Evolutionary conservation across 92 coral and sea anemone species (phyloP).

Genomic region (Siderastrea radians): DNA sequence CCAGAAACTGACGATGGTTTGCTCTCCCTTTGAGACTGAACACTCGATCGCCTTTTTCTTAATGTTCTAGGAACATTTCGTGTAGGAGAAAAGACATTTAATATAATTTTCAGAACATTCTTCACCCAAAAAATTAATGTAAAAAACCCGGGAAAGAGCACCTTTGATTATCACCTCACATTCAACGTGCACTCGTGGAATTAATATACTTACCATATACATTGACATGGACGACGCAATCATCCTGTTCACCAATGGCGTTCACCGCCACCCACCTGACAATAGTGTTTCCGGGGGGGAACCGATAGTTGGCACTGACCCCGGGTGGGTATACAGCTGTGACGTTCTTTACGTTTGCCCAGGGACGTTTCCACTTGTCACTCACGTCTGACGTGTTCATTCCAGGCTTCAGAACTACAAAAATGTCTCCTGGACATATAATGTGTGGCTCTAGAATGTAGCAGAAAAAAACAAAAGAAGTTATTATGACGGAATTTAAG

Average conservation of each 20-base stretch:
- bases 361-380: conserved; percentile 24
- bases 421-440: not conserved
- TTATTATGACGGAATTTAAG: no score
- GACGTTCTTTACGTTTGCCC: conserved; percentile 36
- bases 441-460: not conserved
- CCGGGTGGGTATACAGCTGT: conserved; percentile 36
- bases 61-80: no score
- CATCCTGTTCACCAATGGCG: conserved; percentile 1
- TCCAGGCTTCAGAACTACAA: conserved; percentile 14
- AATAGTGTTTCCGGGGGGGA: conserved; percentile 22
- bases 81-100: no score
- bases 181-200: no score
- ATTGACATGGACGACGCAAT: not conserved
- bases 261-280: conserved; percentile 47
- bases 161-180: no score
- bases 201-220: not conserved
- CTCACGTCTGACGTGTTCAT: conserved; percentile 21
- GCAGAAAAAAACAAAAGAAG: not conserved
- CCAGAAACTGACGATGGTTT: no score
- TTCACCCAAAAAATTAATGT: no score
- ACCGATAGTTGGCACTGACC: conserved; percentile 25
- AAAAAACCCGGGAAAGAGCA: no score
- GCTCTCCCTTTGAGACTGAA: no score
- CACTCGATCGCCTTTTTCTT: no score
- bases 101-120: no score